Evolutionary conservation across 2,888 invertebrate species (phyloP).

Genomic region (Ctena decussata): DNA sequence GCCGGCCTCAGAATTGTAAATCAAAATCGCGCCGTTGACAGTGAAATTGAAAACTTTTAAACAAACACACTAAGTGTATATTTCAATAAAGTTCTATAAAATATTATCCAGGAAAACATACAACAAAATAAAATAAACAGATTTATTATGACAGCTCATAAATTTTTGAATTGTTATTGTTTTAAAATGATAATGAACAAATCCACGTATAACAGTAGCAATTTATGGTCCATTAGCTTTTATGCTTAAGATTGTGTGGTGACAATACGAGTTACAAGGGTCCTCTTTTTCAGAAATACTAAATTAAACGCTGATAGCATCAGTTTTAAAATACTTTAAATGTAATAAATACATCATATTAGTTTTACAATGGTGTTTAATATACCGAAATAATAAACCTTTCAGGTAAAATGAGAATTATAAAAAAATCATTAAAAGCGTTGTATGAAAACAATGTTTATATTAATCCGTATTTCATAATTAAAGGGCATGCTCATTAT

Average conservation of each 20-base stretch:
- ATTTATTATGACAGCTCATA: neutral
- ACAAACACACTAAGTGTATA: no score
- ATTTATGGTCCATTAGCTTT: constrained; percentile 12
- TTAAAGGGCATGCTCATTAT: constrained; percentile 51
- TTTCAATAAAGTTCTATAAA: no score
- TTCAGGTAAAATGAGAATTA: constrained; percentile 1
- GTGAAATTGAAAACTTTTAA: no score
- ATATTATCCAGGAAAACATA: no score
- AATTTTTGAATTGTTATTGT: constrained; percentile 1
- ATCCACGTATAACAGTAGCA: neutral
- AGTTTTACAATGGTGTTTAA: constrained; percentile 3
- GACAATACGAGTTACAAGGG: neutral
- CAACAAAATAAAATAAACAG: no score
- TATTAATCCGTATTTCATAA: constrained; percentile 31
- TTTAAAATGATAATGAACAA: neutral
- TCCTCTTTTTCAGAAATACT: neutral
- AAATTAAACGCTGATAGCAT: neutral
- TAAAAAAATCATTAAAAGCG: neutral
- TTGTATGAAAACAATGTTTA: neutral
- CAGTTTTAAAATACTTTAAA: neutral
- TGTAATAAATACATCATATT: neutral
- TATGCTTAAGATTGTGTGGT: neutral
- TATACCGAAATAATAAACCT: constrained; percentile 14
- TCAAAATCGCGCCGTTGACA: no score
- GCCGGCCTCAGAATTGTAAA: no score